phyloP scores from a whole-genome alignment of 1,140 invertebrate genomes.

The Brachionus paranguensis region DNA sequence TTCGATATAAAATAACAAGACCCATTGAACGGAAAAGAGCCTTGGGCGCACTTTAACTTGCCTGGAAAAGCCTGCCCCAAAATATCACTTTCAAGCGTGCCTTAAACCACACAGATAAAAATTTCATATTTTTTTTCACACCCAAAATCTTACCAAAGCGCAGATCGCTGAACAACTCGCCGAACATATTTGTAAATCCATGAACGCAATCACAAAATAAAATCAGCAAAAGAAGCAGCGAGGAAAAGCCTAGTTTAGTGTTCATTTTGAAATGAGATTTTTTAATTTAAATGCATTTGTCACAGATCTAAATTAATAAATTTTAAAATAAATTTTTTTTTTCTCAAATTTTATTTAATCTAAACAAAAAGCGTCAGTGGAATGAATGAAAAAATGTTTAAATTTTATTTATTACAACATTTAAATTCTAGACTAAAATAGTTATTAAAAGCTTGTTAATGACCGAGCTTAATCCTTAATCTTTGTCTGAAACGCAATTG shows the following conservation, averaged over 20 bases:
- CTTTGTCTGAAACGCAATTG: not conserved
- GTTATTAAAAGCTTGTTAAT: not conserved
- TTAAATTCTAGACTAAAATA: not conserved
- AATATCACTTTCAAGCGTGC: not conserved
- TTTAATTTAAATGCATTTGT: not conserved
- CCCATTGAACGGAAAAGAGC: not conserved
- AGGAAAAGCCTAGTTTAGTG: not conserved
- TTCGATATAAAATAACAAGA: constrained; percentile 39
- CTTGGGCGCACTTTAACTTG: constrained; percentile 26
- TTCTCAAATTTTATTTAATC: not conserved
- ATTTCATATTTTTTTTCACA: not conserved
- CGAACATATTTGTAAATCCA: constrained; percentile 26
- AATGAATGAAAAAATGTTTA: not conserved
- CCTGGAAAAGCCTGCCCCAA: not conserved
- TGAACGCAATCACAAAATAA: not conserved
- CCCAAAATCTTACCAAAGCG: not conserved
- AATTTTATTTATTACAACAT: not conserved
- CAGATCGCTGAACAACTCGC: constrained; percentile 22
- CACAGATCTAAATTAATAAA: not conserved
- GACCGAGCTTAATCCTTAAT: not conserved
- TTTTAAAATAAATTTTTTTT: not conserved
- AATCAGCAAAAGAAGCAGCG: not conserved
- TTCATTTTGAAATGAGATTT: not conserved
- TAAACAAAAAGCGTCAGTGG: not conserved
- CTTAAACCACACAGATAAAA: not conserved